Conservation (phyloP, 1,140 invertebrate species). For the Eufriesea mexicana region DNA sequence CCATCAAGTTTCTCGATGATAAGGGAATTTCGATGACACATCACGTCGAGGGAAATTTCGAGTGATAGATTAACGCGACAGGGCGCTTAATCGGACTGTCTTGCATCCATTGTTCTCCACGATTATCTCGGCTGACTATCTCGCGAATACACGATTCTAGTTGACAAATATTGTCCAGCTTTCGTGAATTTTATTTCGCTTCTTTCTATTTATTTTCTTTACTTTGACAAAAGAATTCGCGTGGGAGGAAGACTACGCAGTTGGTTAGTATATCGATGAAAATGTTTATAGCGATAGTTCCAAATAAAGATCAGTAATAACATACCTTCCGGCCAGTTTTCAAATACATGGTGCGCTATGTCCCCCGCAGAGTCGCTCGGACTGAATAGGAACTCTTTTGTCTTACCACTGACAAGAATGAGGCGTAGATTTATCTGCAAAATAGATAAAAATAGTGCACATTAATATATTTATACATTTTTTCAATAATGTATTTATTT, state of each 20-base stretch:
- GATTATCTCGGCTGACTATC: conserved; percentile 6
- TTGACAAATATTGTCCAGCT: not conserved
- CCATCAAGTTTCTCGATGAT: not conserved
- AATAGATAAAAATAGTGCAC: conserved; percentile 64
- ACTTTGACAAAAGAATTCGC: not conserved
- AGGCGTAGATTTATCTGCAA: conserved; percentile 97
- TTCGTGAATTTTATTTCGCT: not conserved
- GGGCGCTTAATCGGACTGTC: conserved; percentile 20
- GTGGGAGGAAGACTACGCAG: not conserved
- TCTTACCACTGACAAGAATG: conserved; percentile 98
- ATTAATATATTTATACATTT: not conserved
- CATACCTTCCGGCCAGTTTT: conserved; percentile 98
- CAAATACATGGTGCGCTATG: conserved; percentile 99
- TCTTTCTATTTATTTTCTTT: not conserved
- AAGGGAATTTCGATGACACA: conserved; percentile 14
- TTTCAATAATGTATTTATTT: too few species aligned
- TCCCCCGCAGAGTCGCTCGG: conserved; percentile 98
- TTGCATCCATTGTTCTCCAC: conserved; percentile 8
- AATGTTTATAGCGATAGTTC: not conserved
- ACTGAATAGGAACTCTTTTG: conserved; percentile 98
- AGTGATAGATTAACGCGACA: conserved; percentile 21
- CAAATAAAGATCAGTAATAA: conserved; percentile 22
- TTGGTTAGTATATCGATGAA: not conserved
- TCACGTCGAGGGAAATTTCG: not conserved
- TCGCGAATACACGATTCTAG: not conserved